Percentiles rank a stretch among this genome's conserved stretches.
Conservation (phyloP, 53 echinoderm and acorn worm species). For the Antedon mediterranea region DNA sequence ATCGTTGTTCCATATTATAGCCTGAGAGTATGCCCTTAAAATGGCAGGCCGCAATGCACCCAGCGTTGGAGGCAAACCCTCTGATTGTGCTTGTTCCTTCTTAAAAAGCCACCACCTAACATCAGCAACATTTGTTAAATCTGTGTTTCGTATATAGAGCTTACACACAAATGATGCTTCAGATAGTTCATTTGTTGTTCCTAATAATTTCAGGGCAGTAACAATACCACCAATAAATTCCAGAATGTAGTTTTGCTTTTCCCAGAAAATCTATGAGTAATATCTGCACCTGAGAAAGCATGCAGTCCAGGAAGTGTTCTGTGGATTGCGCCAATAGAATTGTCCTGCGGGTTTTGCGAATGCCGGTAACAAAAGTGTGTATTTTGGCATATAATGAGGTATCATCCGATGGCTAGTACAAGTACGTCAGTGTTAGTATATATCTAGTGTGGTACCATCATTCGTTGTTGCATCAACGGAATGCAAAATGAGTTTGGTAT, state of each 20-base stretch:
- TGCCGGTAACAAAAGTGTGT: conserved; percentile 15
- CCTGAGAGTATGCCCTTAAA: conserved; percentile 13
- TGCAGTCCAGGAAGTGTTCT: conserved; percentile 11
- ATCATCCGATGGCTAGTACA: conserved; percentile 4
- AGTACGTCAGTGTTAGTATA: conserved; percentile 22
- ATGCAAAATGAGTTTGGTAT: conserved; percentile 16
- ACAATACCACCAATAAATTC: conserved; percentile 14
- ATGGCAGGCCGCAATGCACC: background rate
- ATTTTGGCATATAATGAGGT: background rate
- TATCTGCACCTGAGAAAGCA: conserved; percentile 11
- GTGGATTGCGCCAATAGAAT: background rate
- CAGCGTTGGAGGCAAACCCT: conserved; percentile 13
- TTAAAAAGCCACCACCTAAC: conserved; percentile 21
- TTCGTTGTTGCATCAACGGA: conserved; percentile 4
- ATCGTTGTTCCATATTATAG: conserved; percentile 5
- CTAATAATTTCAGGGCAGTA: background rate
- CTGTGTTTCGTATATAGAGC: conserved; percentile 7
- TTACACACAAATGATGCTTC: conserved; percentile 9
- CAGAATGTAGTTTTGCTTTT: conserved; percentile 11
- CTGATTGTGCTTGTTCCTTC: conserved; percentile 18
- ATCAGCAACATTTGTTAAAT: conserved; percentile 3
- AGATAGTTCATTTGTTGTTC: background rate
- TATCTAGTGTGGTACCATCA: conserved; percentile 5
- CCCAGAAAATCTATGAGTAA: conserved; percentile 13
- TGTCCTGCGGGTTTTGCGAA: background rate